These are phyloP conservation scores for Periophthalmodon schlosseri DNA, from an alignment of 2,113 vertebrate genomes.

Conservation along the genomic window DNA sequence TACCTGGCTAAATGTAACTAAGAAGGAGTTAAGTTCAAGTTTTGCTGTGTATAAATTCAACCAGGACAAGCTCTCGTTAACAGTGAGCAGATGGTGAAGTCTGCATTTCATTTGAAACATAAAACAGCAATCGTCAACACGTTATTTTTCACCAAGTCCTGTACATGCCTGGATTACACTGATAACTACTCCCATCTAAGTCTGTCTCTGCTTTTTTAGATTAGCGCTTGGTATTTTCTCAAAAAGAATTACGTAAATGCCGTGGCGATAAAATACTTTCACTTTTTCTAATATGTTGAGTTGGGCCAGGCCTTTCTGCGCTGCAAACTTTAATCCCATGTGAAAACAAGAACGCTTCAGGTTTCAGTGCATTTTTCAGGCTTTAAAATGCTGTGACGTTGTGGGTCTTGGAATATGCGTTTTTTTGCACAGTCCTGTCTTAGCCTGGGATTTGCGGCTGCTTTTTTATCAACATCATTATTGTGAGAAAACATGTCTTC, in stretches of 20 bases:
- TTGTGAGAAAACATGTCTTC: neutral
- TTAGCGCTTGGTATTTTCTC: slow-evolving; percentile 36
- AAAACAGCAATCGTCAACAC: slow-evolving; percentile 38
- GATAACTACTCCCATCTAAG: slow-evolving; percentile 42
- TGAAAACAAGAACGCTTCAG: slow-evolving; percentile 18
- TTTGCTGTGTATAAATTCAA: too few relatives aligned
- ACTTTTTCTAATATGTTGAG: neutral
- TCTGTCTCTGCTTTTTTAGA: slow-evolving; percentile 6
- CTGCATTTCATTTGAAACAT: slow-evolving; percentile 17
- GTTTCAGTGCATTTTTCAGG: neutral
- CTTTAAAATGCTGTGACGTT: slow-evolving; percentile 20
- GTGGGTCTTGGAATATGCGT: neutral
- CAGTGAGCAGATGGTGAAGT: slow-evolving; percentile 1
- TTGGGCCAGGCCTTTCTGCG: neutral
- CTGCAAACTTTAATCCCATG: slow-evolving; percentile 5
- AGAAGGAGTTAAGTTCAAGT: too few relatives aligned
- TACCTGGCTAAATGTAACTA: too few relatives aligned
- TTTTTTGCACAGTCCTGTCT: neutral
- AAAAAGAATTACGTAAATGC: slow-evolving; percentile 21
- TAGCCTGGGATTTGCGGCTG: neutral
- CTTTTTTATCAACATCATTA: neutral
- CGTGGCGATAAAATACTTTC: slow-evolving; percentile 25
- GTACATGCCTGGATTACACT: neutral
- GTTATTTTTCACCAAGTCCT: slow-evolving; percentile 20
- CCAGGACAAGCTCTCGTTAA: too few relatives aligned